Percentiles rank a stretch among this genome's conserved stretches.
Evolutionary conservation across 2,113 vertebrate genomes (phyloP).

Genomic region (Scophthalmus maximus): DNA sequence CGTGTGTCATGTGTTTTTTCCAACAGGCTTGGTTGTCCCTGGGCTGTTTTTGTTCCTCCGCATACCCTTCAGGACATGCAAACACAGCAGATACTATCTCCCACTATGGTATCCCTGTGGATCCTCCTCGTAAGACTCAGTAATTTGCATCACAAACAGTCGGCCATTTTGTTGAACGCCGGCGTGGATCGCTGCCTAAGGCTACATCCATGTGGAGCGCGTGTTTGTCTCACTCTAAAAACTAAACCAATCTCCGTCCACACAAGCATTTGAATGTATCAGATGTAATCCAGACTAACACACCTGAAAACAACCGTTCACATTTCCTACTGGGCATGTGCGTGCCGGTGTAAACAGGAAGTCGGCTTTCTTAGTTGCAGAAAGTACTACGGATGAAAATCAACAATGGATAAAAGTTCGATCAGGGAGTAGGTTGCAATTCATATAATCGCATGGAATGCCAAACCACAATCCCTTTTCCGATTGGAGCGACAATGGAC

Average conservation of each 20-base stretch:
- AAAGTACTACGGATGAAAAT: background rate
- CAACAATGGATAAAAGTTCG: too few species aligned
- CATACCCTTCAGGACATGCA: conserved; percentile 45
- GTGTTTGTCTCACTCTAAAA: too few species aligned
- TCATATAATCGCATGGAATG: too few species aligned
- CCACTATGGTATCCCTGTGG: background rate
- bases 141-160: conserved; percentile 57
- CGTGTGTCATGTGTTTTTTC: conserved; percentile 34
- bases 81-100: conserved; percentile 54
- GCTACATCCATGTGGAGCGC: too few species aligned
- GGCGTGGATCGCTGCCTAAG: background rate
- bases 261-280: too few species aligned
- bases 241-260: too few species aligned
- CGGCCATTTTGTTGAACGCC: conserved; percentile 13
- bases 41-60: conserved; percentile 39
- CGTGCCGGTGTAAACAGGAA: background rate
- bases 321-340: too few species aligned
- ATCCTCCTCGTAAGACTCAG: conserved; percentile 6
- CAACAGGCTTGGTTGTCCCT: conserved; percentile 16
- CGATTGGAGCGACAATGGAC: too few species aligned
- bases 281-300: too few species aligned
- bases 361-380: background rate
- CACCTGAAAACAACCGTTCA: too few species aligned
- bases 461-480: too few species aligned
- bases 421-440: too few species aligned